phyloP scores from a whole-genome alignment of 2,888 invertebrate species.

The Nomada lathburiana region DNA sequence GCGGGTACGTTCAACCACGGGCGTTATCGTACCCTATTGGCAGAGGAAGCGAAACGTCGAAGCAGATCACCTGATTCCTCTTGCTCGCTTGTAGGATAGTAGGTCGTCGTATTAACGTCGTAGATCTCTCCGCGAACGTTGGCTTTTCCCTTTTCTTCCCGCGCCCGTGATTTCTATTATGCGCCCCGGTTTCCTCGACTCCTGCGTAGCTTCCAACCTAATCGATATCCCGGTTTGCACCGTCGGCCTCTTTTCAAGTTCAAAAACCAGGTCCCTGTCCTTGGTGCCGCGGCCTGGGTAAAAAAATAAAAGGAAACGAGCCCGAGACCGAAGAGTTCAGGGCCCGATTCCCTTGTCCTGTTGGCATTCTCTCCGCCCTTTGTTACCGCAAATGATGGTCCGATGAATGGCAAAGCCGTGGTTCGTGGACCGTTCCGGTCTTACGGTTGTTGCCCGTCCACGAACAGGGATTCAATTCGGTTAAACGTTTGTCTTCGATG shows the following conservation, averaged over 20 bases:
- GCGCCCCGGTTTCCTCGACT: neutral
- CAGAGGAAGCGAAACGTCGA: slow-evolving; percentile 32
- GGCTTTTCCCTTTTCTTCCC: no score
- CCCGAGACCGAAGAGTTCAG: neutral
- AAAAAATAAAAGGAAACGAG: neutral
- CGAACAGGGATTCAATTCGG: neutral
- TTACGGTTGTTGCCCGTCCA: neutral
- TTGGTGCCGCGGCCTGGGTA: neutral
- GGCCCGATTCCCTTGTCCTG: neutral
- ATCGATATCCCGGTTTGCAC: slow-evolving; percentile 5
- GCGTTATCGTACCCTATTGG: slow-evolving; percentile 3
- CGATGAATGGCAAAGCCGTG: slow-evolving; percentile 8
- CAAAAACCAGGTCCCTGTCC: neutral
- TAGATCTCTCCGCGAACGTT: neutral
- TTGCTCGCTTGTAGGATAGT: slow-evolving; percentile 22
- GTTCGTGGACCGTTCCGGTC: neutral
- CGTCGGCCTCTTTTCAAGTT: slow-evolving; percentile 5
- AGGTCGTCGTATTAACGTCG: slow-evolving; percentile 23
- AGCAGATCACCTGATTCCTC: slow-evolving; percentile 13
- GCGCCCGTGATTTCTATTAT: neutral
- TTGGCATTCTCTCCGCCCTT: slow-evolving; percentile 6
- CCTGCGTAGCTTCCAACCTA: neutral
- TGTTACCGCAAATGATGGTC: slow-evolving; percentile 10
- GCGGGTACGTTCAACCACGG: neutral
- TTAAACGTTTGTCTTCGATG: neutral